Evolutionary conservation across 2,888 invertebrate species (phyloP), one percentile per base, ranked within the genome.

Genomic region (Lasioglossum villosulum): DNA sequence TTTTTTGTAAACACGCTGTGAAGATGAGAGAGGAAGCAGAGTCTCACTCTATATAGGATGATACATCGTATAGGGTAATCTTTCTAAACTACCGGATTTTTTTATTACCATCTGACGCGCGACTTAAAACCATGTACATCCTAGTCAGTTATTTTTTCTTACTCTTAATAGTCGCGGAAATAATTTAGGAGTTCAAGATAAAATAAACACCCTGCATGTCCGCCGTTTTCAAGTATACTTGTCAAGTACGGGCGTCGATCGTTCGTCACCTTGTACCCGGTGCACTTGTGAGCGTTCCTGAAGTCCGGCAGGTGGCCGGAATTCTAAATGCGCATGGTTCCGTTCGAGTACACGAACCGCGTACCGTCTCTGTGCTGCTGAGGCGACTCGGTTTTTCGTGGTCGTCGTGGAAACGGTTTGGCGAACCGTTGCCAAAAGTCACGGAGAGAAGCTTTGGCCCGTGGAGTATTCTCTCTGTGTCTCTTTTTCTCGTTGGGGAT

Each of bases 241-340:
- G 37, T 27, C 39, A 34, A 42, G 73, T 71, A 16, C 45, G 39
- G 42, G 6, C 34, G 68, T n/a, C 70, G 79, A 48, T 68, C 45
- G 79, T 48, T 83, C 82, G 80, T 91, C 90, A 91, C 89, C 92
- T 93, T 90, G 91, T 74, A 73, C 80, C 84, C 71, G 59, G 73
- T 80, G 91, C 93, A 92, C 92, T 93, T 92, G 80, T 83, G 63
- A 81, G 90, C 83, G 88, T 92, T 93, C 91, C 84, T 8, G 91
- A 92, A 92, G 89, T 89, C 92, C 84, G 78, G 78, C 90, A 91
- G 92, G 90, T 89, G 88, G 73, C 78, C 59, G 66, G 63, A 70
- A 83, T 68, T 80, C 75, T 56, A 45, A 82, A 73, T 70, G 56
- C 45, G 34, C 8, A 48, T 30, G 42, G 66, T 39, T 81, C 80